Evolutionary conservation across 2,888 invertebrate genomes (phyloP), one percentile per base, ranked within the genome.

Genomic region (Caenorhabditis sp.): DNA sequence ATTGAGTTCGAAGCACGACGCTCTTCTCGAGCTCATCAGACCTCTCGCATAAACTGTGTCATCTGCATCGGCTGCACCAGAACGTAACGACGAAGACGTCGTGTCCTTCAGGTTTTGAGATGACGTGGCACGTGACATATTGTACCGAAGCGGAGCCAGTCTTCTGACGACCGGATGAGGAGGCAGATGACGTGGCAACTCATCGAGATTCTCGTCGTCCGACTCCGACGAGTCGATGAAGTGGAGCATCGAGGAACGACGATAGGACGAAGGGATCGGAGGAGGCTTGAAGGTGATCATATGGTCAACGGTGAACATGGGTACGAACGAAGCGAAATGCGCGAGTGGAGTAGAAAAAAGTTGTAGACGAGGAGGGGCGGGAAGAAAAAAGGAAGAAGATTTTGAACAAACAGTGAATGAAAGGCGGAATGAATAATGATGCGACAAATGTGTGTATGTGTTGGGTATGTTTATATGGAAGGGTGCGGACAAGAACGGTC

Each of bases 201-300:
- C 70, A 58, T 81, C 74, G 24, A 77, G 52, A 52, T 73, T 68
- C 35, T 71, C 76, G n/a, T 78, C 77, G 15, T 79, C 79, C 24
- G 74, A 79, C 13, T 59, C 72, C 48, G 74, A 77, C 50, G 71
- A 78, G 58, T 79, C 83, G 59, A 78, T 77, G 71, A 74, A 78
- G 26, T 76, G 62, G 24, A 72, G 55, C 72, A 63, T 68, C n/a
- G 52, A 20, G 24, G n/a, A 30, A 32, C 37, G 45, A 30, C 53
- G 63, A 22, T 48, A 35, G 13, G 45, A 50, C 50, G 30, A 15
- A n/a, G 50, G 7, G 2, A 17, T 1, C 2, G 55, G n/a, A 3
- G 45, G 8, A 4, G 39, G 39, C 58, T 66, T 66, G 66, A 66
- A 66, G 56, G 58, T 32, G 55, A 48, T 50, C 27, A 39, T 39